phyloP scores from a whole-genome alignment of 2,888 invertebrate species.

The Platerodrilus igneus region DNA sequence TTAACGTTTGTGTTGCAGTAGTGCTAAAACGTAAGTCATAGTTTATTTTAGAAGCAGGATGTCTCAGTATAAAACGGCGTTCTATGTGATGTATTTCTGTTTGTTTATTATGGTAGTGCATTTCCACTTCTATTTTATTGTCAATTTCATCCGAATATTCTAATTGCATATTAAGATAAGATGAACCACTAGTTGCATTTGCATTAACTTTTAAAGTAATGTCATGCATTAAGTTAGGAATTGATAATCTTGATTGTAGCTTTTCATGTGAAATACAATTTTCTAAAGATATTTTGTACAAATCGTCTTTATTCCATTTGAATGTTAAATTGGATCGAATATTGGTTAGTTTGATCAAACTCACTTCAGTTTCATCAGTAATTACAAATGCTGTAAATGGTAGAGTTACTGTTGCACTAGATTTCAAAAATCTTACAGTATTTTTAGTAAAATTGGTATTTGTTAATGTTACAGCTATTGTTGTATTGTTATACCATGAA shows the following conservation, averaged over 20 bases:
- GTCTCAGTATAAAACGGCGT: conserved; percentile 24
- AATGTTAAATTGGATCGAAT: conserved; percentile 15
- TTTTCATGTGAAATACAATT: conserved; percentile 19
- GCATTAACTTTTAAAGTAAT: conserved; percentile 23
- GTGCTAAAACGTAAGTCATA: conserved; percentile 26
- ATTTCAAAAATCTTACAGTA: conserved; percentile 9
- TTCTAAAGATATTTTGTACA: conserved; percentile 9
- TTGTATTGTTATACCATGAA: conserved; percentile 19
- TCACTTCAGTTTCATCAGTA: conserved; percentile 14
- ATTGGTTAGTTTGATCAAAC: neutral
- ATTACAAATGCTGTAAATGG: conserved; percentile 24
- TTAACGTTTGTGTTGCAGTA: conserved; percentile 15
- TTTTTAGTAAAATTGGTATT: conserved; percentile 11
- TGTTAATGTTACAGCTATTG: conserved; percentile 9
- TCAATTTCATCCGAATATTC: conserved; percentile 25
- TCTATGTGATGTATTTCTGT: conserved; percentile 18
- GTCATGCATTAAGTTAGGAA: conserved; percentile 21
- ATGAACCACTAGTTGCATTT: conserved; percentile 21
- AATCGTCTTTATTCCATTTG: conserved; percentile 21
- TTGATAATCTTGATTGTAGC: conserved; percentile 20
- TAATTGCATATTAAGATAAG: conserved; percentile 19
- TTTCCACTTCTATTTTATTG: conserved; percentile 25
- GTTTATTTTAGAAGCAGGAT: conserved; percentile 30
- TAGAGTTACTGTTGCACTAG: conserved; percentile 9
- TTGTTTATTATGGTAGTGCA: conserved; percentile 23